Conservation (phyloP, 92 coral and sea anemone genomes). For the Siderastrea radians region DNA sequence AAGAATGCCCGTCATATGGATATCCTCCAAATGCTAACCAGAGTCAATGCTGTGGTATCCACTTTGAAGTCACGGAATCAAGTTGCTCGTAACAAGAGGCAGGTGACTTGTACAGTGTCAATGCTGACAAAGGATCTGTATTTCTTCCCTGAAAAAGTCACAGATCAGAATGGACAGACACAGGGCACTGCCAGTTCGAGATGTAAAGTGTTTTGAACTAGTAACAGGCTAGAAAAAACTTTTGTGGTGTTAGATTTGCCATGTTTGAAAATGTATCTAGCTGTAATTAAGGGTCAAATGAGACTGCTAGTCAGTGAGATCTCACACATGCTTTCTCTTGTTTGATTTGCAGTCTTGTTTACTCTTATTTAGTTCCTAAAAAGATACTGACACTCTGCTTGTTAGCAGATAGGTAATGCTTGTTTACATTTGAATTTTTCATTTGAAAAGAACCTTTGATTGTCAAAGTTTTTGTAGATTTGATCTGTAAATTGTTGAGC, state of each 20-base stretch:
- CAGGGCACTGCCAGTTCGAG: neutral
- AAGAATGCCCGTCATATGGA: slow-evolving; percentile 74
- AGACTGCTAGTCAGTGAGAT: no score
- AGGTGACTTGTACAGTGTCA: slow-evolving; percentile 81
- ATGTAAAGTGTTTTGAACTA: slow-evolving; percentile 6
- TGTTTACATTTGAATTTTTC: neutral
- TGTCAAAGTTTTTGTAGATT: neutral
- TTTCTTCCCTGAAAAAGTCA: slow-evolving; percentile 80
- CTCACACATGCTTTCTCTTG: no score
- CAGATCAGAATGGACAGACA: neutral
- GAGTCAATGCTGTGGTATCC: slow-evolving; percentile 79
- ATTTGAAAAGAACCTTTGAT: neutral
- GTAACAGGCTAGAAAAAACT: neutral
- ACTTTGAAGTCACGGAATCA: slow-evolving; percentile 78
- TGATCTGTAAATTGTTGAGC: neutral
- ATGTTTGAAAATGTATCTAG: neutral
- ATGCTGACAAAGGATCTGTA: slow-evolving; percentile 90
- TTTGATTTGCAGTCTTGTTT: no score
- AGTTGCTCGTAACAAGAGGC: slow-evolving; percentile 76
- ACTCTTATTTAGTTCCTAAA: neutral
- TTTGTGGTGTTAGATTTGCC: neutral
- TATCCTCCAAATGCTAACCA: slow-evolving; percentile 83
- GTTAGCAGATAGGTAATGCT: neutral
- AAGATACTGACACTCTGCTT: neutral
- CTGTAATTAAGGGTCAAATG: neutral